Percentiles rank a stretch among this genome's conserved stretches.
Evolutionary conservation across 2,888 invertebrate genomes (phyloP).

Genomic region (Ichneumon xanthorius): DNA sequence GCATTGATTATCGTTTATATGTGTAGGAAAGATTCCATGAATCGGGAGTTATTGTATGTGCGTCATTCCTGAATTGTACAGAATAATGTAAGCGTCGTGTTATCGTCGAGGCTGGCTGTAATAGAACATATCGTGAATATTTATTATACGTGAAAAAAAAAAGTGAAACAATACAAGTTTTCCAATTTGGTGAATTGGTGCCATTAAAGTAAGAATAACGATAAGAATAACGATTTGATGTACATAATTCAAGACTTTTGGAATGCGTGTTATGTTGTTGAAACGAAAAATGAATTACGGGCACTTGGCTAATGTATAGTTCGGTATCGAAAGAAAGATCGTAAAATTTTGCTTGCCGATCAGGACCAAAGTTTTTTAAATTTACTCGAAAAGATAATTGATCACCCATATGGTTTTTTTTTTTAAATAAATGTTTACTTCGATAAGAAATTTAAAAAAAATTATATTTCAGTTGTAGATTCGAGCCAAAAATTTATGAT

Average conservation of each 20-base stretch:
- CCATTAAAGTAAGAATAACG: constrained; percentile 3
- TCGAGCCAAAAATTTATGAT: constrained; percentile 10
- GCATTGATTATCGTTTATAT: constrained; percentile 10
- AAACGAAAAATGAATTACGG: not conserved
- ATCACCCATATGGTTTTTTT: not conserved
- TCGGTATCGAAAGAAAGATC: too few species aligned
- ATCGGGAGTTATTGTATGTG: constrained; percentile 5
- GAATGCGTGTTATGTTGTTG: constrained; percentile 3
- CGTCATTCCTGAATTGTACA: constrained; percentile 42
- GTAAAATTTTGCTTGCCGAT: too few species aligned
- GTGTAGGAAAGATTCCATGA: constrained; percentile 10
- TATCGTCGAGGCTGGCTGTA: constrained; percentile 20
- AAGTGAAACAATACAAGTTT: not conserved
- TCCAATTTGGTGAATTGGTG: not conserved
- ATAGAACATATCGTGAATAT: constrained; percentile 42
- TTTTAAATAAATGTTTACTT: constrained; percentile 4
- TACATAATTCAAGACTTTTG: constrained; percentile 8
- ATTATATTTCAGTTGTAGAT: not conserved
- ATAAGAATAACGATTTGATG: constrained; percentile 15
- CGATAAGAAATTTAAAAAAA: not conserved
- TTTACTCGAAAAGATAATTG: not conserved
- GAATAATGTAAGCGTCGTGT: constrained; percentile 32
- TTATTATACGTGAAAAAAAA: constrained; percentile 11
- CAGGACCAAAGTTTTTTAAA: not conserved
- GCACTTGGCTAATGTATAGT: not conserved